These are phyloP conservation scores for Eustalomyia histrio DNA, from an alignment of 2,888 invertebrate genomes.

Conservation along the genomic window DNA sequence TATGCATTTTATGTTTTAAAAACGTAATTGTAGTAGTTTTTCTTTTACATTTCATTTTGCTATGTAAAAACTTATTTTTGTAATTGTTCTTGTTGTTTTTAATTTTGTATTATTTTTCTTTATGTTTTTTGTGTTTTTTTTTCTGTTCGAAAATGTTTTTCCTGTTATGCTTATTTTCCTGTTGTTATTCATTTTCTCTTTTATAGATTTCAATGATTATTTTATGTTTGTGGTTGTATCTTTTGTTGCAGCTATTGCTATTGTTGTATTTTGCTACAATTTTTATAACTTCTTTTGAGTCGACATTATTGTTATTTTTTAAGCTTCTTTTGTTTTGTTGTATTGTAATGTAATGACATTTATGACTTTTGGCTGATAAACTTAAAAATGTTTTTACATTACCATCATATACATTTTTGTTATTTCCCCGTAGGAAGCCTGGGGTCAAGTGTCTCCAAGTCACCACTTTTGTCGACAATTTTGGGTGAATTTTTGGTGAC, in stretches of 20 bases:
- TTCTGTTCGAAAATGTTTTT: not conserved
- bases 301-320: not conserved
- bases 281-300: not conserved
- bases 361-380: slow-evolving; percentile 5
- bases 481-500: no score
- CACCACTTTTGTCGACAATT: no score
- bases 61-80: slow-evolving; percentile 1
- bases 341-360: slow-evolving; percentile 26
- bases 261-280: not conserved
- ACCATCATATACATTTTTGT: not conserved
- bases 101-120: not conserved
- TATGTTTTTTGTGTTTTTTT: no score
- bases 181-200: not conserved
- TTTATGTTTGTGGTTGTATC: slow-evolving; percentile 13
- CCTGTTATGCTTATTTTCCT: no score
- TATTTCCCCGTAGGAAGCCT: no score
- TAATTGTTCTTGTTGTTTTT: not conserved
- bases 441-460: no score
- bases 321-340: slow-evolving; percentile 5
- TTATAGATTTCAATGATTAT: not conserved
- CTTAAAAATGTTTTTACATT: no score
- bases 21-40: not conserved
- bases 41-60: slow-evolving; percentile 26
- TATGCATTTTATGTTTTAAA: slow-evolving; percentile 24
- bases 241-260: not conserved